A percentile compares a stretch with the other conserved stretches of the same genome.
Evolutionary conservation across 2,888 invertebrate species (phyloP).

Genomic region (Strigamia transsilvanica): DNA sequence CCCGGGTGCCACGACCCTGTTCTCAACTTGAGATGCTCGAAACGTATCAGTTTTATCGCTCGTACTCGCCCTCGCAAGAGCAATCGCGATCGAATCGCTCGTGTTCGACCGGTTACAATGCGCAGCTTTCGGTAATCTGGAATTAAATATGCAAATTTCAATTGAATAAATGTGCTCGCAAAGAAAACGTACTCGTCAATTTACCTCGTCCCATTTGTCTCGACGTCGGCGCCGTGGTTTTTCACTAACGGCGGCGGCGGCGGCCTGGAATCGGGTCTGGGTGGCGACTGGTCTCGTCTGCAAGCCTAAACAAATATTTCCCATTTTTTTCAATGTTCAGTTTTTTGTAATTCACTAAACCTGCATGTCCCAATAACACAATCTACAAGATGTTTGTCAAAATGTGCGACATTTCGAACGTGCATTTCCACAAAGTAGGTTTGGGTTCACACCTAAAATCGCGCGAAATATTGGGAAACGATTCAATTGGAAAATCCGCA

Average conservation of each 20-base stretch:
- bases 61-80: background rate
- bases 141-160: background rate
- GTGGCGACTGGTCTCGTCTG: conserved; percentile 1
- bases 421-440: too few relatives aligned
- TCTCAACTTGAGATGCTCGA: conserved; percentile 17
- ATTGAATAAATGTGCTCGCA: too few relatives aligned
- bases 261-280: background rate
- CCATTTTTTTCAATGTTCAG: too few relatives aligned
- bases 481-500: too few relatives aligned
- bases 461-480: too few relatives aligned
- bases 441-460: too few relatives aligned
- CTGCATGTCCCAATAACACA: too few relatives aligned
- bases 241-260: conserved; percentile 1
- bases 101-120: background rate
- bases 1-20: conserved; percentile 52
- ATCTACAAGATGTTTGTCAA: too few relatives aligned
- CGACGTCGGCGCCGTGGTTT: background rate
- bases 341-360: too few relatives aligned
- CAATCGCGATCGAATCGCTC: background rate
- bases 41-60: conserved; percentile 22
- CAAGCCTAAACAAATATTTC: background rate
- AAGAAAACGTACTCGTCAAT: background rate
- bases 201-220: conserved; percentile 4
- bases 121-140: background rate
- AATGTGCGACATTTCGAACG: too few relatives aligned